A percentile compares a stretch with the other conserved stretches of the same genome.
phyloP scores from a whole-genome alignment of 2,797 vertebrate genomes.

The Enteromius mattozi region DNA sequence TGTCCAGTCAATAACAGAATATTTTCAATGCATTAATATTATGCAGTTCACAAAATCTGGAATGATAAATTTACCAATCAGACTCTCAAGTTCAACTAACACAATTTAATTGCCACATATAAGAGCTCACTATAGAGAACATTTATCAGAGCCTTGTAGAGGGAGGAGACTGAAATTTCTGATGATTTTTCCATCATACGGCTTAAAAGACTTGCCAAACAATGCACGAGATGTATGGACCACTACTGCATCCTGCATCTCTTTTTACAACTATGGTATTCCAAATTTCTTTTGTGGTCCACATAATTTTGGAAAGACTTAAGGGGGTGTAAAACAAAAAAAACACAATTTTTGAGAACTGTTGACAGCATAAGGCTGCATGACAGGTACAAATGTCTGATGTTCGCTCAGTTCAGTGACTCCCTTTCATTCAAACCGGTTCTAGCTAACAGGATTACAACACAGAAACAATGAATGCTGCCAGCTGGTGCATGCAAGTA shows the following conservation, averaged over 20 bases:
- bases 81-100: neutral
- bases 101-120: neutral
- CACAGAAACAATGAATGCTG: conserved; percentile 24
- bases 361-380: neutral
- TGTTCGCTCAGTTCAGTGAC: neutral
- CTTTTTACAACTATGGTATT: neutral
- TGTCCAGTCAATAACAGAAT: neutral
- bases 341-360: neutral
- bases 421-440: conserved; percentile 8
- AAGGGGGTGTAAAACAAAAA: neutral
- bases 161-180: neutral
- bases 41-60: neutral
- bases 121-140: neutral
- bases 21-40: neutral
- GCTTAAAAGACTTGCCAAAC: neutral
- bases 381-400: neutral
- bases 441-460: conserved; percentile 43
- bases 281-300: neutral
- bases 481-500: conserved; percentile 24
- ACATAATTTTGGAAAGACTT: neutral
- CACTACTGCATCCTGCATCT: neutral
- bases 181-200: neutral
- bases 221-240: neutral
- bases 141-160: neutral
- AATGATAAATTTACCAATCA: neutral